Percentiles rank a stretch among this genome's conserved stretches.
phyloP scores from a whole-genome alignment of 2,113 vertebrate genomes.

The Tichodroma muraria region DNA sequence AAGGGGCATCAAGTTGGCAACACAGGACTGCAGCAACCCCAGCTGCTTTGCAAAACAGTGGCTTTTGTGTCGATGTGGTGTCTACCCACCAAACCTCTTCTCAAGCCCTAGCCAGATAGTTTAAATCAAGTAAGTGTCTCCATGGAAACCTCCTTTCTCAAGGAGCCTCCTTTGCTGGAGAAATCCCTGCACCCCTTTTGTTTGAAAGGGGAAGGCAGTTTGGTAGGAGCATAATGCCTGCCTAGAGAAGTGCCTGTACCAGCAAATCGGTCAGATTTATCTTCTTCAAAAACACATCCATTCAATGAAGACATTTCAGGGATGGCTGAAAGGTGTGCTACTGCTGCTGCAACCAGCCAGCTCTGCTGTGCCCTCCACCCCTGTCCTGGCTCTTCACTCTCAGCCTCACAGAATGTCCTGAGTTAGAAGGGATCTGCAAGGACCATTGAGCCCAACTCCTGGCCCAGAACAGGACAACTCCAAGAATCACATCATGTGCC shows the following conservation, averaged over 20 bases:
- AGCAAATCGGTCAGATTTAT: not conserved
- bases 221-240: not conserved
- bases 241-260: not conserved
- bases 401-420: not conserved
- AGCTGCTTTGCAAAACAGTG: not conserved
- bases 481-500: not conserved
- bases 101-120: not conserved
- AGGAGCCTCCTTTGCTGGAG: not conserved
- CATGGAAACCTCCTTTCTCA: conserved; percentile 39
- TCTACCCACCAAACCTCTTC: not conserved
- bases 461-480: not conserved
- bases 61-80: not conserved
- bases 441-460: not conserved
- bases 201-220: not conserved
- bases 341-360: not conserved
- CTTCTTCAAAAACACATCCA: not conserved
- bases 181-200: not conserved
- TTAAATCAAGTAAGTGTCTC: conserved; percentile 8
- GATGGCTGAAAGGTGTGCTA: not conserved
- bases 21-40: not conserved
- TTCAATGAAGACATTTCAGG: not conserved
- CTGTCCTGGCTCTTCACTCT: not conserved
- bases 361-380: not conserved
- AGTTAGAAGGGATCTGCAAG: not conserved
- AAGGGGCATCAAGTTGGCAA: not conserved